Evolutionary conservation across 2,113 vertebrate genomes (phyloP), one percentile per base, ranked within the genome.

Genomic region (Phyllostomus hastatus): DNA sequence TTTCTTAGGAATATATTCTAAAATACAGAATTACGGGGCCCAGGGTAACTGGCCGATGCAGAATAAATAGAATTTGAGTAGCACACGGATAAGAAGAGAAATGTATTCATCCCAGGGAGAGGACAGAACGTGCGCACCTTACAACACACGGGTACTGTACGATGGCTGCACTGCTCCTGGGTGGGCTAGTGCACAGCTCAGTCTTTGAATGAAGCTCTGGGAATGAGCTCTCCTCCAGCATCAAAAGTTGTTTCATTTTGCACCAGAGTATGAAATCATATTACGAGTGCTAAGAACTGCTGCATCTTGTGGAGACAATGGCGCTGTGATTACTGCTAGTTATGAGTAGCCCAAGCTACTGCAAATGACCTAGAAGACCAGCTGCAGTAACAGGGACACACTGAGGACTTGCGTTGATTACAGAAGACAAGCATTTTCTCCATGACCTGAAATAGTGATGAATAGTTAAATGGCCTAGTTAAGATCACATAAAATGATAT

Each of bases 401-500:
- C 24, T 15, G 64, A 92, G 70, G 35, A 76, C 1, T 6, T 61
- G 19, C 70, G 19, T 35, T 93, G 64, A 76, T 78, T 33, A 91
- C 1, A 50, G 35, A 88, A 87, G 38, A 10, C 7, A 70, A 79
- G 46, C 28, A 61, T 54, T 66, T 94, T 87, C 59, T 93, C 38
- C 35, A 35, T 0, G 5, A 3, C n/a, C 41, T 61, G 26, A 54
- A 69, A 82, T 91, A 79, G 83, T 41, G 10, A 90, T 43, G 35
- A 84, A 54, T 43, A 72, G n/a, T 88, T 43, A 95, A 8, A 83
- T n/a, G 52, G 35, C 11, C 64, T 92, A 76, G 84, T 76, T 83
- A 93, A 94, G 66, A 26, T 88, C 84, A 95, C 22, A 81, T 3
- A 81, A 80, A 93, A 87, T 70, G 28, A 67, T 46, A 15, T 5